These are phyloP conservation scores for Cyprinodon variegatus DNA, from an alignment of 2,113 vertebrate species.

Conservation along the genomic window DNA sequence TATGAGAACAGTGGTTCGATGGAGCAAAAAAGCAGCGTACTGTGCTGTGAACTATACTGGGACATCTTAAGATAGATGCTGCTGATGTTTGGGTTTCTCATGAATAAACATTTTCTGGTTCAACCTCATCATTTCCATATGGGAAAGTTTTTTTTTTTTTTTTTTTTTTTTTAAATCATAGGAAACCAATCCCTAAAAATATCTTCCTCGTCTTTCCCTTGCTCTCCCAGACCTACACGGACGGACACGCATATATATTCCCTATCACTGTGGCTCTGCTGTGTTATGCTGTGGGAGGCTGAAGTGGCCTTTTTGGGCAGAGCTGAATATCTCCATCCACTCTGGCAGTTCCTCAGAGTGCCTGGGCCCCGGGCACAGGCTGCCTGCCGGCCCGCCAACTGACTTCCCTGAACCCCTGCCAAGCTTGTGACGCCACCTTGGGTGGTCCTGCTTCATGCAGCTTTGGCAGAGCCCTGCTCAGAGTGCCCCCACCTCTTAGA, in stretches of 20 bases:
- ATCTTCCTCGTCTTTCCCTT: conserved; percentile 50
- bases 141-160: conserved; percentile 28
- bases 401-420: conserved; percentile 74
- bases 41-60: conserved; percentile 18
- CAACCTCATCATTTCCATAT: conserved; percentile 63
- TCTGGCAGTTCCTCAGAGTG: conserved; percentile 75
- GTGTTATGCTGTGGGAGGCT: conserved; percentile 72
- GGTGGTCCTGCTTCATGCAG: conserved; percentile 81
- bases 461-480: conserved; percentile 67
- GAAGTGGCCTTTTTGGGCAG: conserved; percentile 78
- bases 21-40: conserved; percentile 11
- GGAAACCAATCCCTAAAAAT: conserved; percentile 68
- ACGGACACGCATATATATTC: conserved; percentile 38
- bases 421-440: conserved; percentile 80
- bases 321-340: conserved; percentile 69
- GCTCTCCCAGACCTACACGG: conserved; percentile 51
- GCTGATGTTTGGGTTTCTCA: conserved; percentile 56
- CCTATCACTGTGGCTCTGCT: conserved; percentile 64
- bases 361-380: conserved; percentile 64
- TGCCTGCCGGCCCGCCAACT: conserved; percentile 69
- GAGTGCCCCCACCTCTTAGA: conserved; percentile 39
- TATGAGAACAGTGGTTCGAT: conserved; percentile 3
- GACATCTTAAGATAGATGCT: conserved; percentile 48
- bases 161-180: conserved; percentile 25
- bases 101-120: conserved; percentile 68